Evolutionary conservation across 2,888 invertebrate species (phyloP).

Genomic region (Petrolisthes cinctipes): DNA sequence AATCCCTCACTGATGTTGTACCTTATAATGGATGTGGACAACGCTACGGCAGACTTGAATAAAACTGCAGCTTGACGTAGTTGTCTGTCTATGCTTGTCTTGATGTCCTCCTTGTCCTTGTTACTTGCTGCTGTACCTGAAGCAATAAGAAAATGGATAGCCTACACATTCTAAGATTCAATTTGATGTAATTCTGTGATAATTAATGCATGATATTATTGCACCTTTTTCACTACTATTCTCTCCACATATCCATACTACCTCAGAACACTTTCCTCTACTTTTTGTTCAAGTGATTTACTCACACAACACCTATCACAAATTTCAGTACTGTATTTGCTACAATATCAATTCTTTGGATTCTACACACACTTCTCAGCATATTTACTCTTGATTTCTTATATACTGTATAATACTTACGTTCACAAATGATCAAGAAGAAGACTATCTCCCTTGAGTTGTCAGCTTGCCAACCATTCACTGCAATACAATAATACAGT

Average conservation of each 20-base stretch:
- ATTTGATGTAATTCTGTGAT: not conserved
- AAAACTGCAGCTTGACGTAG: slow-evolving; percentile 67
- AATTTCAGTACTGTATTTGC: not conserved
- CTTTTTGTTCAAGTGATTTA: not conserved
- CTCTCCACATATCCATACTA: not conserved
- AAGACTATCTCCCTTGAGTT: slow-evolving; percentile 26
- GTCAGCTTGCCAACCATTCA: not conserved
- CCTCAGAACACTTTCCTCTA: not conserved
- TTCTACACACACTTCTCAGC: no score
- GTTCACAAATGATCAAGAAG: slow-evolving; percentile 46
- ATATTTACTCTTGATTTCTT: not conserved
- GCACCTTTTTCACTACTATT: not conserved
- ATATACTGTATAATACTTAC: slow-evolving; percentile 2
- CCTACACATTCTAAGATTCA: not conserved
- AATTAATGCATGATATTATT: not conserved
- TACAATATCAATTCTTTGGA: not conserved
- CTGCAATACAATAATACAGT: no score
- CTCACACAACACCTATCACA: not conserved
- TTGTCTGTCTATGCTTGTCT: slow-evolving; percentile 66
- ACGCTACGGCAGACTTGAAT: slow-evolving; percentile 66
- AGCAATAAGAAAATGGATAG: not conserved
- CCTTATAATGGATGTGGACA: slow-evolving; percentile 31
- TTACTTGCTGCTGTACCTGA: not conserved
- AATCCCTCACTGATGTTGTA: no score
- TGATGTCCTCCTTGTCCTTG: slow-evolving; percentile 19